Conservation (phyloP, 2,888 invertebrate genomes). For the Apotomis capreana region DNA sequence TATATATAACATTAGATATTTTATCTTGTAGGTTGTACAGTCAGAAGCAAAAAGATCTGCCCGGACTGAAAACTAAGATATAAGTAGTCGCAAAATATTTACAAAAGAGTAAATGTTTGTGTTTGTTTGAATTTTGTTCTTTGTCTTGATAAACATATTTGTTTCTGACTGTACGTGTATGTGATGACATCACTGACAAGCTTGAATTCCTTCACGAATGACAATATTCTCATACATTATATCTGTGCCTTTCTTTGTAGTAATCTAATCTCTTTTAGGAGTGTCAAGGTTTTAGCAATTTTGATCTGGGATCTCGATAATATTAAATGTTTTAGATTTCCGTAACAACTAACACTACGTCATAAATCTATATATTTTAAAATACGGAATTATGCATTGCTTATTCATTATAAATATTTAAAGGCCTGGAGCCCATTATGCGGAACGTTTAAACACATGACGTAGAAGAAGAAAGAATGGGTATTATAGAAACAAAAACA, state of each 20-base stretch:
- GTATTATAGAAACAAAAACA: neutral
- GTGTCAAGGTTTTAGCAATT: neutral
- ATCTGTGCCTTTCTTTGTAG: constrained; percentile 27
- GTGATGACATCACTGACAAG: constrained; percentile 12
- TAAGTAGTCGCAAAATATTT: neutral
- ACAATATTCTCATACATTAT: constrained; percentile 30
- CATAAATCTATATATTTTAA: neutral
- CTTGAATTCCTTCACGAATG: constrained; percentile 26
- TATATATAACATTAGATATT: neutral
- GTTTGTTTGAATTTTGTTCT: neutral
- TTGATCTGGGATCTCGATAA: constrained; percentile 21
- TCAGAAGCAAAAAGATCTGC: neutral
- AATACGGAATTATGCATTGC: neutral
- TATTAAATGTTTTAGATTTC: neutral
- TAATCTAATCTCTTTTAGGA: constrained; percentile 9
- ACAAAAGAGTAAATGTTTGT: neutral
- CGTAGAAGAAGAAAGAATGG: neutral
- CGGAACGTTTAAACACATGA: neutral
- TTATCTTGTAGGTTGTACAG: neutral
- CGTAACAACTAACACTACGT: neutral
- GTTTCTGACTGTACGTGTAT: neutral
- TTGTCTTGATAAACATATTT: neutral
- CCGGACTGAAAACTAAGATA: neutral
- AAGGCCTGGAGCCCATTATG: neutral
- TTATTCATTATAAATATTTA: neutral